phyloP scores from a whole-genome alignment of 30 jellyfish, hydroid and myxozoan species.

The Aurelia aurita region DNA sequence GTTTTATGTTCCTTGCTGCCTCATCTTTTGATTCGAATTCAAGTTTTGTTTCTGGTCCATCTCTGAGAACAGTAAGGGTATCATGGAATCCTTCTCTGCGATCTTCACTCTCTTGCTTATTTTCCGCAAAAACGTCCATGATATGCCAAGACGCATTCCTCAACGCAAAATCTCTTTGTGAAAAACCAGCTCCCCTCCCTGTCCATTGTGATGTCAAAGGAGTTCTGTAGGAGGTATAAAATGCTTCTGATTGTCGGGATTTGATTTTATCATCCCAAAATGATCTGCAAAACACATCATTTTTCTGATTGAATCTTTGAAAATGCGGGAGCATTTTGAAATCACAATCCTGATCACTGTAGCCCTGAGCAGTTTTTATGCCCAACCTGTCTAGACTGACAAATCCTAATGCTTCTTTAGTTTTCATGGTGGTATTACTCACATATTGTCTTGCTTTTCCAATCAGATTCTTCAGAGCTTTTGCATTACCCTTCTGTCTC shows the following conservation, averaged over 20 bases:
- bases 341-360: conserved; percentile 47
- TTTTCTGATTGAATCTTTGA: conserved; percentile 45
- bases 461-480: too few species aligned
- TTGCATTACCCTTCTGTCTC: too few species aligned
- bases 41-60: conserved; percentile 35
- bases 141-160: conserved; percentile 75
- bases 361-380: conserved; percentile 3
- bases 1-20: conserved; percentile 45
- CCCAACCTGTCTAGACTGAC: conserved; percentile 7
- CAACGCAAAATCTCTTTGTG: conserved; percentile 64
- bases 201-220: conserved; percentile 59
- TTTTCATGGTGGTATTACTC: too few species aligned
- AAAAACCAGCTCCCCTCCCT: conserved; percentile 69
- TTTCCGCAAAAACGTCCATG: conserved; percentile 61
- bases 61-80: conserved; percentile 39
- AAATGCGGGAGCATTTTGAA: conserved; percentile 29
- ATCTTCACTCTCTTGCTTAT: conserved; percentile 41
- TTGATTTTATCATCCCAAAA: conserved; percentile 47
- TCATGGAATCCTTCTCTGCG: conserved; percentile 64
- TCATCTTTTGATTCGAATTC: conserved; percentile 47
- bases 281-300: conserved; percentile 56
- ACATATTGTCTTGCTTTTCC: too few species aligned
- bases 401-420: too few species aligned
- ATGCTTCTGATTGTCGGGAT: conserved; percentile 39
- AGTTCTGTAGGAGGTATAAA: conserved; percentile 51